Evolutionary conservation across 2,797 vertebrate genomes (phyloP).

Genomic region (Cichlasoma orientale): DNA sequence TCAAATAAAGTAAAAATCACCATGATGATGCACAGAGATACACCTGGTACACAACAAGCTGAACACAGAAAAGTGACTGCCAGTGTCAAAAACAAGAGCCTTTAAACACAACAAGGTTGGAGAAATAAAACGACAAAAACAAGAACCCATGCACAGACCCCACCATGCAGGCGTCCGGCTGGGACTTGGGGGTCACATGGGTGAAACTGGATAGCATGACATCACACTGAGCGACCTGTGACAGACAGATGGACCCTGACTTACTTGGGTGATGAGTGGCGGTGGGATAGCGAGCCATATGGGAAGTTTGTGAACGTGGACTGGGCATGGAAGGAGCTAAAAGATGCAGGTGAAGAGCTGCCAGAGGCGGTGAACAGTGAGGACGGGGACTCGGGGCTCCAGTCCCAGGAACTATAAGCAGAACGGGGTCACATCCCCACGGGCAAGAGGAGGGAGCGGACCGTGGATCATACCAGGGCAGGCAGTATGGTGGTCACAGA

Average conservation of each 20-base stretch:
- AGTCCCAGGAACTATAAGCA: conserved; percentile 80
- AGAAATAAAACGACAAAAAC: conserved; percentile 26
- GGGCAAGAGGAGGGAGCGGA: conserved; percentile 57
- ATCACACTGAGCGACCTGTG: conserved; percentile 53
- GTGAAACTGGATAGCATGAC: conserved; percentile 33
- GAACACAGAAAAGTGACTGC: conserved; percentile 44
- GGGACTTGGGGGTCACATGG: conserved; percentile 22
- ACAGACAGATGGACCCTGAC: conserved; percentile 71
- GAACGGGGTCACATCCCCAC: conserved; percentile 63
- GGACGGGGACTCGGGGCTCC: conserved; percentile 79
- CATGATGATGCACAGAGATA: background rate
- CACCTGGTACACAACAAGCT: background rate
- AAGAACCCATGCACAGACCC: conserved; percentile 60
- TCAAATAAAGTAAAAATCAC: conserved; percentile 8
- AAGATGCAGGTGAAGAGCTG: conserved; percentile 81
- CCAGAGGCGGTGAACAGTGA: conserved; percentile 78
- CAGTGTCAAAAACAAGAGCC: conserved; percentile 14
- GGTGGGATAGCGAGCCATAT: conserved; percentile 80
- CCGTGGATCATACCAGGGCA: conserved; percentile 60
- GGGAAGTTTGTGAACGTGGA: conserved; percentile 78
- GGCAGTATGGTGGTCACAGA: conserved; percentile 61
- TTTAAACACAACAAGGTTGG: conserved; percentile 5
- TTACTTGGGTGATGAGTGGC: conserved; percentile 82
- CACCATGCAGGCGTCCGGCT: conserved; percentile 53
- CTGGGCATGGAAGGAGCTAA: conserved; percentile 82